phyloP scores from a whole-genome alignment of 2,888 invertebrate species.

The Ormia ochracea region DNA sequence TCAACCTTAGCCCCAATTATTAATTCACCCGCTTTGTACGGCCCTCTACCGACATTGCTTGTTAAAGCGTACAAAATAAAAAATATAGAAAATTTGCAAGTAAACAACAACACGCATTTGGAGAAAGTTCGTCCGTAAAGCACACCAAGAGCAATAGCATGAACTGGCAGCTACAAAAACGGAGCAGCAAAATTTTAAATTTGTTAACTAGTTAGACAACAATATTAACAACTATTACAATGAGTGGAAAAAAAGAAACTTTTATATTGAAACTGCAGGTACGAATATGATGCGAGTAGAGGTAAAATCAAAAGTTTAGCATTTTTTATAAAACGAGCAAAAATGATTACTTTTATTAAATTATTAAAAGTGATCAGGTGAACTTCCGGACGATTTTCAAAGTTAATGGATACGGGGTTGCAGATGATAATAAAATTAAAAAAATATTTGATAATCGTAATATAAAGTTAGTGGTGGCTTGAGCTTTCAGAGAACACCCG shows the following conservation, averaged over 20 bases:
- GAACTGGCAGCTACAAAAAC: background rate
- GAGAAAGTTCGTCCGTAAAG: constrained; percentile 21
- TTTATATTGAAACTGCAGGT: constrained; percentile 7
- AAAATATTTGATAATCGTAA: background rate
- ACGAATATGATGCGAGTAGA: background rate
- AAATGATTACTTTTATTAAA: background rate
- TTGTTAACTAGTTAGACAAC: constrained; percentile 51
- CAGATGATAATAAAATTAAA: background rate
- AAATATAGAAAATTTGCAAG: too few species aligned
- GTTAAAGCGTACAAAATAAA: too few species aligned
- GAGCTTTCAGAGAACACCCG: too few species aligned
- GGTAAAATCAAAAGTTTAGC: constrained; percentile 20
- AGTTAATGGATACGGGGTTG: background rate
- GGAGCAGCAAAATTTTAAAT: constrained; percentile 21
- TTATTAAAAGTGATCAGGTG: background rate
- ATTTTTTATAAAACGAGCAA: background rate
- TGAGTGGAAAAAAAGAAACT: constrained; percentile 11
- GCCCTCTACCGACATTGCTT: too few species aligned
- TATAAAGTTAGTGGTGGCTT: too few species aligned
- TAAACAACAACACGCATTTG: background rate
- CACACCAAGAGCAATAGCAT: background rate
- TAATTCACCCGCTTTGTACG: too few species aligned
- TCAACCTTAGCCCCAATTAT: too few species aligned
- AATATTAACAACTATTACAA: constrained; percentile 45
- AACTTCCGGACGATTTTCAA: background rate